Percentiles rank a stretch among this genome's conserved stretches.
These are phyloP conservation scores for Aspidapion aeneum DNA, from an alignment of 2,888 invertebrate species.

Conservation along the genomic window DNA sequence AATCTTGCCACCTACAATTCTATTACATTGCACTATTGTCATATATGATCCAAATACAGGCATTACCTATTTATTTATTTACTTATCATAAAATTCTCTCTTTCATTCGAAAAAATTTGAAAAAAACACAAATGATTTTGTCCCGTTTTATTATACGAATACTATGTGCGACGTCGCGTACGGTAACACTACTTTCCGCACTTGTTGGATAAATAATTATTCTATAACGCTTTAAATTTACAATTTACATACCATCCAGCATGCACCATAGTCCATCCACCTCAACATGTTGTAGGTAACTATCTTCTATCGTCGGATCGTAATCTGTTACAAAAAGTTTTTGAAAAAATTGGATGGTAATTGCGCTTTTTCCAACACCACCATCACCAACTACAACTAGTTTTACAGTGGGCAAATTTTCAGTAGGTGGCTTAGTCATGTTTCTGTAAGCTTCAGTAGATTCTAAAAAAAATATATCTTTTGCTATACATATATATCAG, in stretches of 20 bases:
- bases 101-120: too few relatives aligned
- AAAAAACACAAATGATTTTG: too few relatives aligned
- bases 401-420: conserved; percentile 75
- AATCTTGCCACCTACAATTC: too few relatives aligned
- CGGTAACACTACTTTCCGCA: too few relatives aligned
- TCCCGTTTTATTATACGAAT: too few relatives aligned
- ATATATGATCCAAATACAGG: neutral
- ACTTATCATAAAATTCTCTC: too few relatives aligned
- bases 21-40: neutral
- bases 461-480: too few relatives aligned
- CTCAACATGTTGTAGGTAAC: conserved; percentile 91
- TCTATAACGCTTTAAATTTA: too few relatives aligned
- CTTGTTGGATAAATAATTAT: too few relatives aligned
- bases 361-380: conserved; percentile 93
- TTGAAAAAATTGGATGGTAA: conserved; percentile 96
- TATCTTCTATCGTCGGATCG: conserved; percentile 95
- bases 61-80: neutral
- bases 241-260: conserved; percentile 83
- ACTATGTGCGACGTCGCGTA: too few relatives aligned
- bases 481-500: too few relatives aligned
- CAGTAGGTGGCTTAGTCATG: conserved; percentile 70
- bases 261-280: conserved; percentile 92
- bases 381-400: conserved; percentile 93
- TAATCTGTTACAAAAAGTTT: conserved; percentile 93
- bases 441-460: too few relatives aligned